These are phyloP conservation scores for Cryptoblepharus egeriae DNA, from an alignment of 2,797 vertebrate species.

Conservation along the genomic window DNA sequence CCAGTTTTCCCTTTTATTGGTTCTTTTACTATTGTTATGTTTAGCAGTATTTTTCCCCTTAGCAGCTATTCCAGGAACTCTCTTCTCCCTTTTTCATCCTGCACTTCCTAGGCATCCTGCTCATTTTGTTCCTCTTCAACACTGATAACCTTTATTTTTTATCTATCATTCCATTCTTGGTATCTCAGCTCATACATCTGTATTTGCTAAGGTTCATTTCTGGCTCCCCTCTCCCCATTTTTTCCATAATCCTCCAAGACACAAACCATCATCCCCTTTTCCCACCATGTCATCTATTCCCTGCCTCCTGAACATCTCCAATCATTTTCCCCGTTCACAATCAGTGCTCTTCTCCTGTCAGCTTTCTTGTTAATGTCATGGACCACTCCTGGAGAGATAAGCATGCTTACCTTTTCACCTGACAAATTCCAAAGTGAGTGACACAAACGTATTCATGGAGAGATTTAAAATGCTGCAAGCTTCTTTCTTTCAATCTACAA, in stretches of 20 bases:
- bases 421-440: conserved; percentile 17
- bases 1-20: conserved; percentile 20
- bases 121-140: neutral
- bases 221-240: neutral
- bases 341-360: conserved; percentile 10
- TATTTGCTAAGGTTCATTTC: neutral
- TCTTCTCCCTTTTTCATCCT: neutral
- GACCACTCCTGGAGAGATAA: conserved; percentile 9
- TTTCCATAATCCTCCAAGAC: neutral
- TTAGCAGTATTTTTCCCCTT: neutral
- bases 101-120: neutral
- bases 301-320: neutral
- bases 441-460: conserved; percentile 15
- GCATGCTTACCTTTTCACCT: neutral
- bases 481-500: neutral
- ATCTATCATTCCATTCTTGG: conserved; percentile 2
- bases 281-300: neutral
- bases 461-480: conserved; percentile 8
- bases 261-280: neutral
- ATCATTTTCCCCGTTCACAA: conserved; percentile 1
- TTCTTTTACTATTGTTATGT: neutral
- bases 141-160: conserved; percentile 7
- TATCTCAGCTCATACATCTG: neutral
- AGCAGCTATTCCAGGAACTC: conserved; percentile 2
- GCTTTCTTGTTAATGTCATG: conserved; percentile 17